Evolutionary conservation across 2,888 invertebrate genomes (phyloP).

Genomic region (Gastracanthus pulcherrimus): DNA sequence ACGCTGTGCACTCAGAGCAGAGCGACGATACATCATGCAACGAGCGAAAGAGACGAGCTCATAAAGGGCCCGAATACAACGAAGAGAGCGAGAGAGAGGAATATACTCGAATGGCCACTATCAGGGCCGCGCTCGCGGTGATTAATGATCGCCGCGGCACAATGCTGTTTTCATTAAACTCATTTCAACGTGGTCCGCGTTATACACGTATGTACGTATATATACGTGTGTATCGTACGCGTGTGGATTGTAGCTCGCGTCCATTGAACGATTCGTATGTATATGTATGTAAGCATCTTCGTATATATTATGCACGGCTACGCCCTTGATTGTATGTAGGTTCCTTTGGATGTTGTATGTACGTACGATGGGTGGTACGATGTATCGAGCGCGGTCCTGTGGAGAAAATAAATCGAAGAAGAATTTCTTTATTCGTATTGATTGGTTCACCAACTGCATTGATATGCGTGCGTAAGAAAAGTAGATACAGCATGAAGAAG

Average conservation of each 20-base stretch:
- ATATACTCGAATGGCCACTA: constrained; percentile 72
- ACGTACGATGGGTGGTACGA: background rate
- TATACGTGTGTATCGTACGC: background rate
- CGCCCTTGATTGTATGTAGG: constrained; percentile 55
- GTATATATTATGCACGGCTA: background rate
- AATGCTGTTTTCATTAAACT: constrained; percentile 78
- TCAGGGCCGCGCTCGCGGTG: constrained; percentile 71
- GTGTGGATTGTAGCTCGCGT: background rate
- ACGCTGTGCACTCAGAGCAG: too few relatives aligned
- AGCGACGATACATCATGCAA: constrained; percentile 72
- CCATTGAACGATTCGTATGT: constrained; percentile 8
- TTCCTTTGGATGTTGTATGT: constrained; percentile 61
- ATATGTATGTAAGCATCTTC: background rate
- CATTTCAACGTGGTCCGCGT: constrained; percentile 73
- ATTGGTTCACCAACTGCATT: too few relatives aligned
- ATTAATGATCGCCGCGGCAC: constrained; percentile 75
- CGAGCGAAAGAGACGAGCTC: constrained; percentile 22
- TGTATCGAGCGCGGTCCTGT: background rate
- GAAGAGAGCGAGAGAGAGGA: constrained; percentile 38
- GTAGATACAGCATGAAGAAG: too few relatives aligned
- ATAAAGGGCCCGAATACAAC: constrained; percentile 53
- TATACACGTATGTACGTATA: too few relatives aligned
- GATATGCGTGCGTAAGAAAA: too few relatives aligned
- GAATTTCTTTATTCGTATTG: too few relatives aligned
- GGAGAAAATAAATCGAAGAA: too few relatives aligned